Conservation (phyloP, 2,797 vertebrate genomes). For the Crocodylus rhombifer region DNA sequence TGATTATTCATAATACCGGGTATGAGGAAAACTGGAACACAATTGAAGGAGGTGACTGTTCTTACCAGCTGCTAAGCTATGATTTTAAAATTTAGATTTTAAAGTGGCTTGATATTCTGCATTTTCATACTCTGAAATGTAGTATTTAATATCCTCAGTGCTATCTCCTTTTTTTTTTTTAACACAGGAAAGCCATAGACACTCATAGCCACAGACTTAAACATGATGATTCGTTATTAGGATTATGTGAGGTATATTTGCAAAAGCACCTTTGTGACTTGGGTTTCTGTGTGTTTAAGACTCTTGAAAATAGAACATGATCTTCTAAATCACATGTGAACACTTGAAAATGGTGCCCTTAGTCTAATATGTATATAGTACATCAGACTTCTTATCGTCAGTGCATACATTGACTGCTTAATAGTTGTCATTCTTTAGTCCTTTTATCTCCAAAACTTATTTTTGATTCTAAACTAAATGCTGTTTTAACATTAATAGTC, state of each 20-base stretch:
- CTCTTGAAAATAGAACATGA: not conserved
- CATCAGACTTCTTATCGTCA: not conserved
- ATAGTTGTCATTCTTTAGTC: not conserved
- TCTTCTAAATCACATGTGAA: not conserved
- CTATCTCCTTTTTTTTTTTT: not conserved
- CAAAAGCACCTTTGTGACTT: not conserved
- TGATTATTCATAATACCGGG: not conserved
- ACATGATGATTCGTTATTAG: not conserved
- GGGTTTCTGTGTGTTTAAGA: not conserved
- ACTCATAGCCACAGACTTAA: not conserved
- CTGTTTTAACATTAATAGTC: rapidly evolving
- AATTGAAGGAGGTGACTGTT: not conserved
- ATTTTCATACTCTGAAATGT: not conserved
- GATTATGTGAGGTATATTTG: not conserved
- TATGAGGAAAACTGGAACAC: not conserved
- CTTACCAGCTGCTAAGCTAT: not conserved
- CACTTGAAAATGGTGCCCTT: not conserved
- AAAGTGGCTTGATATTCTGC: conserved; percentile 38
- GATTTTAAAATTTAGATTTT: not conserved
- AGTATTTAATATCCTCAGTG: not conserved
- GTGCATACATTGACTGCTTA: not conserved
- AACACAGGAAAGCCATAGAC: not conserved
- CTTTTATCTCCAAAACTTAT: not conserved
- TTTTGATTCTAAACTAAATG: not conserved
- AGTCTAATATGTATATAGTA: not conserved